These are phyloP conservation scores for Albula glossodonta DNA, from an alignment of 2,113 vertebrate genomes.

Conservation along the genomic window DNA sequence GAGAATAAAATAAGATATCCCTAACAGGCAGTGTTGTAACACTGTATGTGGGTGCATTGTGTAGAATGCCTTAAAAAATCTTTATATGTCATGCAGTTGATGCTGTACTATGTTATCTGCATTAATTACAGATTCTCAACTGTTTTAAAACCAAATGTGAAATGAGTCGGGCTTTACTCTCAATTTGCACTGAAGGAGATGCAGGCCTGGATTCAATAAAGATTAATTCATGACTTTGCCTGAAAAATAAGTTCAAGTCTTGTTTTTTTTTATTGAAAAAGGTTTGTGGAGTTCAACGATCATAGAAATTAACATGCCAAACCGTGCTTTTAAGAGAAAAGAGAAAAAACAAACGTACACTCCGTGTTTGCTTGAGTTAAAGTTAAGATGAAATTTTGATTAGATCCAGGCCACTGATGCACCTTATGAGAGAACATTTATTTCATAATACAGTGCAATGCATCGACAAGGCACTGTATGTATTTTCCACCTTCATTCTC, in stretches of 20 bases:
- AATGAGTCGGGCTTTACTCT: neutral
- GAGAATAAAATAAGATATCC: neutral
- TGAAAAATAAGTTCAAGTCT: too few species aligned
- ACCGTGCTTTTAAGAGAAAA: too few species aligned
- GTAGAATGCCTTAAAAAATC: neutral
- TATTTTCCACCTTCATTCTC: neutral
- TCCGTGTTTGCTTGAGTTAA: too few species aligned
- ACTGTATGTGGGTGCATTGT: too few species aligned
- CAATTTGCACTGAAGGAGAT: neutral
- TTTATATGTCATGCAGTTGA: neutral
- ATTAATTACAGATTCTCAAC: neutral
- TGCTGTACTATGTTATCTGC: neutral
- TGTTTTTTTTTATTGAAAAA: too few species aligned
- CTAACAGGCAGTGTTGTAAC: neutral
- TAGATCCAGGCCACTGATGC: neutral
- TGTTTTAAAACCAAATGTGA: neutral
- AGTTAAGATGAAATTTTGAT: too few species aligned
- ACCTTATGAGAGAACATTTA: neutral
- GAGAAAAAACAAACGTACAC: too few species aligned
- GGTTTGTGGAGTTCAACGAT: too few species aligned
- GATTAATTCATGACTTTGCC: too few species aligned
- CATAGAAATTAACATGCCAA: too few species aligned
- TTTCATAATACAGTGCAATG: neutral
- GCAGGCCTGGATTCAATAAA: neutral
- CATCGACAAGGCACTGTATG: neutral